These are phyloP conservation scores for Acropora tenuis DNA, from an alignment of 64 coral and sea anemone species.

Conservation along the genomic window DNA sequence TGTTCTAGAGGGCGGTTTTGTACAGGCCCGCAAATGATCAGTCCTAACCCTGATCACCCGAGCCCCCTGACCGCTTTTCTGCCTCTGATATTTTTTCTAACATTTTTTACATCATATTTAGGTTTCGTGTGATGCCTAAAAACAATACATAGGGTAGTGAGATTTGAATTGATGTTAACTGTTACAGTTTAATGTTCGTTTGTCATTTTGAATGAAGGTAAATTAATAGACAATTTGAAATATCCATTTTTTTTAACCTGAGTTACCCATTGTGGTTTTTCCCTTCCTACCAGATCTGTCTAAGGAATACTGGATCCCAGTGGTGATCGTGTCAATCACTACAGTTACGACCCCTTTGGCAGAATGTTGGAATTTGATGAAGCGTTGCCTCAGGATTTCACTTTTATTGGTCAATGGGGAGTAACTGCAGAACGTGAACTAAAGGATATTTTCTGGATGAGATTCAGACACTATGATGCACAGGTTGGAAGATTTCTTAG, in stretches of 20 bases:
- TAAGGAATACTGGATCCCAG: conserved; percentile 33
- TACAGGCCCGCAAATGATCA: too few relatives aligned
- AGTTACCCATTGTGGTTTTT: too few relatives aligned
- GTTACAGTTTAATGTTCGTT: too few relatives aligned
- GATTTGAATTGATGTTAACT: too few relatives aligned
- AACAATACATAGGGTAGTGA: too few relatives aligned
- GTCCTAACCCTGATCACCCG: too few relatives aligned
- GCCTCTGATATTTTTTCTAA: too few relatives aligned
- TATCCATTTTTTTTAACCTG: background rate
- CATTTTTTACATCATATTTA: background rate
- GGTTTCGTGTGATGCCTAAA: too few relatives aligned
- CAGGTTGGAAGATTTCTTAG: conserved; percentile 83
- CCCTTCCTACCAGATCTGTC: conserved; percentile 41
- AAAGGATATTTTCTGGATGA: conserved; percentile 69
- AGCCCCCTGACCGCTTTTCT: too few relatives aligned
- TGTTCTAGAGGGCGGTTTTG: too few relatives aligned
- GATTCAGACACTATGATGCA: conserved; percentile 72
- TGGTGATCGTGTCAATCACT: conserved; percentile 63
- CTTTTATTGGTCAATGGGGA: conserved; percentile 87
- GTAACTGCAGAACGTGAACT: conserved; percentile 62
- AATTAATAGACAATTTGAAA: too few relatives aligned
- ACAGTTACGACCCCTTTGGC: conserved; percentile 80
- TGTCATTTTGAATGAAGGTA: too few relatives aligned
- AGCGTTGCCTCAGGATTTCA: conserved; percentile 62
- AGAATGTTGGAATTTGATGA: conserved; percentile 45